A percentile compares a stretch with the other conserved stretches of the same genome.
phyloP scores from a whole-genome alignment of 2,113 vertebrate species.

The Psephotus haematonotus region DNA sequence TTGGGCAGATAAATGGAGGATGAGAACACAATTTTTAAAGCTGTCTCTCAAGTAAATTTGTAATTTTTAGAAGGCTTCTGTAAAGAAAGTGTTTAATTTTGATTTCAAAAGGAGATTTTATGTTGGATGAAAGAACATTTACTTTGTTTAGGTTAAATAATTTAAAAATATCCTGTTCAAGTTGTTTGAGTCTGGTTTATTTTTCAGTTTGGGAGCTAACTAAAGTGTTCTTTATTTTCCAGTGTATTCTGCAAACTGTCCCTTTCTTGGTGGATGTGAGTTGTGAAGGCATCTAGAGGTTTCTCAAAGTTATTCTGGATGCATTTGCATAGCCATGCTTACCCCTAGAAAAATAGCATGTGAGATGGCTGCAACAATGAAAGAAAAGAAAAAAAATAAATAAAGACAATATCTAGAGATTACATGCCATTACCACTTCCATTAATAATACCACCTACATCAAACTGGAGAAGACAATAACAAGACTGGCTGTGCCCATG shows the following conservation, averaged over 20 bases:
- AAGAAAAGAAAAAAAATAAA: neutral
- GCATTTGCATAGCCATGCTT: neutral
- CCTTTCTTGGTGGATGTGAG: neutral
- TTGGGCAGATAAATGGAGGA: neutral
- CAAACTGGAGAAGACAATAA: neutral
- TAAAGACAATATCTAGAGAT: neutral
- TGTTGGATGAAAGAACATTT: neutral
- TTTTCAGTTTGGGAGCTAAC: neutral
- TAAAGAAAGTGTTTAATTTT: neutral
- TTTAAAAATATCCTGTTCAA: neutral
- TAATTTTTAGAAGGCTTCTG: neutral
- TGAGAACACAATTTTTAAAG: neutral
- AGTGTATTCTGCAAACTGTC: neutral
- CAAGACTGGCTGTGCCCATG: neutral
- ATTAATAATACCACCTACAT: neutral
- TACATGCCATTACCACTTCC: neutral
- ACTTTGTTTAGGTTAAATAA: neutral
- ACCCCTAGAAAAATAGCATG: neutral
- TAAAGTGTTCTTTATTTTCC: neutral
- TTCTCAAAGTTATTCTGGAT: neutral
- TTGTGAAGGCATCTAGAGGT: neutral
- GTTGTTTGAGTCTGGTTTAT: neutral
- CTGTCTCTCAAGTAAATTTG: neutral
- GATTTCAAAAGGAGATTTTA: neutral
- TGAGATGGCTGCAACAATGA: neutral